A percentile compares a stretch with the other conserved stretches of the same genome.
Conservation (phyloP, 1,140 invertebrate species). For the Caenorhabditis elegans region DNA sequence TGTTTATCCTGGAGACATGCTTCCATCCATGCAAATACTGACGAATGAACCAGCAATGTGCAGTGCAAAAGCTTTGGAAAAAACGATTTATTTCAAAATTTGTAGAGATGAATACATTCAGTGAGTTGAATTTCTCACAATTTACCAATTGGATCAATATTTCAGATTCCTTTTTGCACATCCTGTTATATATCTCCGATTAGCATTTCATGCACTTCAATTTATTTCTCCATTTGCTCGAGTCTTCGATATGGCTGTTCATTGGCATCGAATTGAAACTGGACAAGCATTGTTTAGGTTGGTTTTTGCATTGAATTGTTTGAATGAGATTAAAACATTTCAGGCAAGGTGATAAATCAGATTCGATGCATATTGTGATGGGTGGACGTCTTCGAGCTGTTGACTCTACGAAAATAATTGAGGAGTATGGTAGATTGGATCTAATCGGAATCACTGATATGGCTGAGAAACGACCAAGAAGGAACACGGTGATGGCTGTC, state of each 20-base stretch:
- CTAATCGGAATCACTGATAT: constrained; percentile 95
- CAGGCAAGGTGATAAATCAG: constrained; percentile 89
- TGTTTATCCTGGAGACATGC: constrained; percentile 64
- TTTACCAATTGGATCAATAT: not conserved
- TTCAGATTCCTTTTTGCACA: constrained; percentile 76
- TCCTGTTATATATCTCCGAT: constrained; percentile 85
- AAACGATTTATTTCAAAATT: constrained; percentile 66
- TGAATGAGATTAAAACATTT: constrained; percentile 72
- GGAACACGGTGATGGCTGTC: constrained; percentile 95
- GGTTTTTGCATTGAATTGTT: no score
- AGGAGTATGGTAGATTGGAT: constrained; percentile 96
- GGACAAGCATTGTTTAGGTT: constrained; percentile 75
- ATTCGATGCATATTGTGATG: constrained; percentile 92
- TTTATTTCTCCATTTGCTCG: constrained; percentile 92
- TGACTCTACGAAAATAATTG: constrained; percentile 91
- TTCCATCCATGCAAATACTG: constrained; percentile 69
- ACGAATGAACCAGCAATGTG: constrained; percentile 71
- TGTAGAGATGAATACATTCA: constrained; percentile 62
- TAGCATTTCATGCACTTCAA: constrained; percentile 86
- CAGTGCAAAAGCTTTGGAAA: constrained; percentile 65
- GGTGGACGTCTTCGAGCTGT: constrained; percentile 94
- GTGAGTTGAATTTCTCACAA: not conserved
- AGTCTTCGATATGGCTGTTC: constrained; percentile 97
- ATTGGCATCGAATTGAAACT: constrained; percentile 94
- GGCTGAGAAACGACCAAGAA: constrained; percentile 86